Base-by-base conservation (phyloP, 1,140 invertebrate genomes). In the Melanaphis sacchari region DNA sequence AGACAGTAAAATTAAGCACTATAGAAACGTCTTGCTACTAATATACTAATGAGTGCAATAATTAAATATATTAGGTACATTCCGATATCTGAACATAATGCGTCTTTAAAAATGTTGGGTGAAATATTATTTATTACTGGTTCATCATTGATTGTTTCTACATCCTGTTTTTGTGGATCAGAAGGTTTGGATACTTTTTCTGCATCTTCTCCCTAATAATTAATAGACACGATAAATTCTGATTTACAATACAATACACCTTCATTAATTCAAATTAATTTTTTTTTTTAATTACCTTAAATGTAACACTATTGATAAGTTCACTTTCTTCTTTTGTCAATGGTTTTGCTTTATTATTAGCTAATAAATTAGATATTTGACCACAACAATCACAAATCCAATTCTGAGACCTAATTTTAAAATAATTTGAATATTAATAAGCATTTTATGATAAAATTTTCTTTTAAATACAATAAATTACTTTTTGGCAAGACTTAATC, bases 401-500 rank as follows among this genome's bases (percentile, higher is more conserved):
- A 85, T 94, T 95, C 85, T 95, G 94, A 5, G 96, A 97, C 94
- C 95, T 95, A 81, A 93, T 94, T 94, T 93, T 59, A 93, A 93
- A 91, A 76, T 94, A 91, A 91, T 59, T 36, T 90, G 4, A 40
- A 36, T 93, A 81, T 22, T 43, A 21, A n/a, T n/a, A 76, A 76
- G 15, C 18, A 76, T 76, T 76, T 18, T 76, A n/a, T 76, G n/a
- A 6, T 93, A 49, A 24, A 84, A 1, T 26, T 76, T 41, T 18
- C 15, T 36, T 26, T n/a, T n/a, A 41, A 36, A 41, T 91, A 41
- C 1, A 41, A 76, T 43, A 36, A 36, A 1, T 24, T 95, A 97
- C 97, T 97, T 97, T 95, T 96, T 97, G 43, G 98, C 98, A 90
- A 99, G 96, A 91, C 95, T 95, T 95, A 97, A 97, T 94, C 99